Evolutionary conservation across 2,113 vertebrate species (phyloP).

Genomic region (Entomyzon cyanotis): DNA sequence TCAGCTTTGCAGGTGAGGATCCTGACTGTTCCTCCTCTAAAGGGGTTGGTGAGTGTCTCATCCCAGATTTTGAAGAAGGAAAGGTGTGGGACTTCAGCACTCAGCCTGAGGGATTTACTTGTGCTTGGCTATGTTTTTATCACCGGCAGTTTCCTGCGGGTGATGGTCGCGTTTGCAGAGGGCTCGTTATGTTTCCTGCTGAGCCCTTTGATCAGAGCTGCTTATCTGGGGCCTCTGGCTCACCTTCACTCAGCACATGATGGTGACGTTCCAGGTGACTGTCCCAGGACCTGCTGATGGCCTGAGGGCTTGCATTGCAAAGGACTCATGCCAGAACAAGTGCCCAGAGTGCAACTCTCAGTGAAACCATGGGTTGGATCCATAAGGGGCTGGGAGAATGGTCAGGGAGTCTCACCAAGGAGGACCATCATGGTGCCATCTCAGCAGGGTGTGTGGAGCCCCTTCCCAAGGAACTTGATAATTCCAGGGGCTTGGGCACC

Average conservation of each 20-base stretch:
- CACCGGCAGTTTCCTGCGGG: not conserved
- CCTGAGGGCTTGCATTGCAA: accelerated
- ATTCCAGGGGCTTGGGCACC: not conserved
- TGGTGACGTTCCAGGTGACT: not conserved
- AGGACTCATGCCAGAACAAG: not conserved
- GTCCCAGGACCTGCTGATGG: not conserved
- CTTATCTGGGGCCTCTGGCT: conserved; percentile 47
- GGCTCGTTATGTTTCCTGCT: not conserved
- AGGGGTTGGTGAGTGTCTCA: not conserved
- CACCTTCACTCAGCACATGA: not conserved
- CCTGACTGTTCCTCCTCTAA: not conserved
- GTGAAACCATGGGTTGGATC: not conserved
- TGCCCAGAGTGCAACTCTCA: not conserved
- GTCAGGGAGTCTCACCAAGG: not conserved
- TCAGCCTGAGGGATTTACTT: not conserved
- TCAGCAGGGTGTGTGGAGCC: not conserved
- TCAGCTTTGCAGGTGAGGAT: not conserved
- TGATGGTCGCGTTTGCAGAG: not conserved
- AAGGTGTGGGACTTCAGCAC: not conserved
- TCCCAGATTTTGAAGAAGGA: not conserved
- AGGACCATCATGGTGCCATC: not conserved
- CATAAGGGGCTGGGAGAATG: accelerated
- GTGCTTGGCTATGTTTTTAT: not conserved
- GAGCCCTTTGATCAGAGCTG: conserved; percentile 33
- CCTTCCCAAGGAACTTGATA: not conserved